Evolutionary conservation across 2,113 vertebrate species (phyloP), one percentile per base, ranked within the genome.

Genomic region (Sterrhoptilus dennistouni): DNA sequence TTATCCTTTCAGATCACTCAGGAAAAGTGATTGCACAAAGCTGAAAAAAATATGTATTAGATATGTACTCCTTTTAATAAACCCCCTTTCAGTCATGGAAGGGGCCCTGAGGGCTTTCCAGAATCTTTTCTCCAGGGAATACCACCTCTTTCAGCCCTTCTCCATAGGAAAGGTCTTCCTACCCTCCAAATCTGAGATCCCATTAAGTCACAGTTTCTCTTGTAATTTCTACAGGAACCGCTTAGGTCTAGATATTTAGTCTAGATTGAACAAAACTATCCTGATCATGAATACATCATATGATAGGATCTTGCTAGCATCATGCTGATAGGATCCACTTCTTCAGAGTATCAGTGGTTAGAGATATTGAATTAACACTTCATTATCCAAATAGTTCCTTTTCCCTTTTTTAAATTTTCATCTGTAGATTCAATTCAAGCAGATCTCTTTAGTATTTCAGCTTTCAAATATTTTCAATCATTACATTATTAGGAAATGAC

Each of bases 401-500:
- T 78, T 83, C 23, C 27, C 50, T n/a, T 38, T 82, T 44, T 64
- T 14, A 8, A 44, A 44, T 40, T 38, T 74, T 31, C 78, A 64
- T 81, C 36, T 66, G 59, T 35, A 91, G 42, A 35, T 96, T 45
- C 8, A 89, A 65, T 90, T 92, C 3, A 1, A 57, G 18, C 29
- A 91, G 74, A 93, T 53, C 28, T 89, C 53, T 79, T 87, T 78
- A 6, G 7, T 45, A 75, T 94, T 97, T 94, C 76, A 77, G 27
- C 54, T 94, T 60, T 64, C 65, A 76, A 95, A 81, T 22, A 38
- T 96, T 97, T 96, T 89, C 49, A 94, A 92, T 83, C 56, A 70
- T 90, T 40, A 44, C 14, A 68, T 91, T 96, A 95, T 96, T 97
- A 74, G 91, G 86, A 96, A 97, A 95, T 95, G 44, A 93, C 64